Evolutionary conservation across 2,113 vertebrate species (phyloP).

Genomic region (Abramis brama): DNA sequence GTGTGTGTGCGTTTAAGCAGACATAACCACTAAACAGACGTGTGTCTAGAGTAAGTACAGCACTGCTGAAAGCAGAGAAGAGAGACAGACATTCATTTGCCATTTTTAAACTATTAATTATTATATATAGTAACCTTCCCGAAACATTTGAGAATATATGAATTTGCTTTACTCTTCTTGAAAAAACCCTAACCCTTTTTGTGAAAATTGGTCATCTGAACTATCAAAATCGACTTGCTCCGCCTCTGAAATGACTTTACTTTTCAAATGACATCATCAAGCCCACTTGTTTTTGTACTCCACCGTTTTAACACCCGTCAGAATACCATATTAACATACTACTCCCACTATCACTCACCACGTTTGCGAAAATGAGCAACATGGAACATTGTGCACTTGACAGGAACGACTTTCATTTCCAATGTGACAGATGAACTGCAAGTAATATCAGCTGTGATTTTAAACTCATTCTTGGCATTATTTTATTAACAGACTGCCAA

Average conservation of each 20-base stretch:
- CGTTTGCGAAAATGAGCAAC: not conserved
- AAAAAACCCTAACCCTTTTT: not conserved
- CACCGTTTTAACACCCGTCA: not conserved
- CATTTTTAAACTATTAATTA: not conserved
- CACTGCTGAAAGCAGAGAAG: conserved; percentile 16
- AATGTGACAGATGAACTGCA: not conserved
- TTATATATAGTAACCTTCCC: not conserved
- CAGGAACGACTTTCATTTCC: no score
- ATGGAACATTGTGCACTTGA: not conserved
- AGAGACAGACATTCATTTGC: not conserved
- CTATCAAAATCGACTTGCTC: not conserved
- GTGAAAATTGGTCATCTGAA: not conserved
- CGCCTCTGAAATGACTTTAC: not conserved
- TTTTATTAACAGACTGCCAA: not conserved
- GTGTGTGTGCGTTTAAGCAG: conserved; percentile 44
- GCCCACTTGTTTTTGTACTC: not conserved
- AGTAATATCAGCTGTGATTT: not conserved
- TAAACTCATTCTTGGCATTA: not conserved
- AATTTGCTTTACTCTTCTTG: not conserved
- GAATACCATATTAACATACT: not conserved
- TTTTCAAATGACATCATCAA: not conserved
- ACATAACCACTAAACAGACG: conserved; percentile 41
- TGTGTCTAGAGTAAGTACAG: conserved; percentile 25
- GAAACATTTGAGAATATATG: not conserved
- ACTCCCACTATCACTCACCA: not conserved